A percentile compares a stretch with the other conserved stretches of the same genome.
These are phyloP conservation scores for Pungitius pungitius DNA, from an alignment of 2,113 vertebrate species.

Conservation along the genomic window DNA sequence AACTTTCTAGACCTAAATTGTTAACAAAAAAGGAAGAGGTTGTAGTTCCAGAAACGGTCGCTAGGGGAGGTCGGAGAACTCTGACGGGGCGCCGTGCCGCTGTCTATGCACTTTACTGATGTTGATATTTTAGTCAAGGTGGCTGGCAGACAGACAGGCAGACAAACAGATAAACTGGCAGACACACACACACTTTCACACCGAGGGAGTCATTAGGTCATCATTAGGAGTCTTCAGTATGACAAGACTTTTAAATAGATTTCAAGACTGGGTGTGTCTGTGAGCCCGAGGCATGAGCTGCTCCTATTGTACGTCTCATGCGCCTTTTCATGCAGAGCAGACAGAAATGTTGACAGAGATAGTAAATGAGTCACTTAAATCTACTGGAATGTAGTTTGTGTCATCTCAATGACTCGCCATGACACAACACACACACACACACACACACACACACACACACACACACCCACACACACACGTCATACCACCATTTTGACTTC, in stretches of 20 bases:
- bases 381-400: constrained; percentile 71
- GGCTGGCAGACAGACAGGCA: constrained; percentile 44
- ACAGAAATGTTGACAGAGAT: constrained; percentile 72
- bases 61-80: constrained; percentile 44
- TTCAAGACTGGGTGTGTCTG: constrained; percentile 56
- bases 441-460: constrained; percentile 44
- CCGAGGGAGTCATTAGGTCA: constrained; percentile 56
- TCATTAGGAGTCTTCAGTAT: constrained; percentile 60
- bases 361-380: constrained; percentile 66
- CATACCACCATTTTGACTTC: constrained; percentile 67
- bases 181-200: constrained; percentile 17
- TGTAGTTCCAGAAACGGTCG: constrained; percentile 28
- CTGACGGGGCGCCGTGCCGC: background rate
- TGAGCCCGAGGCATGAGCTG: constrained; percentile 29
- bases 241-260: constrained; percentile 79
- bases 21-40: background rate
- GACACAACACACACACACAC: constrained; percentile 69
- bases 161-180: constrained; percentile 24
- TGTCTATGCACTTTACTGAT: constrained; percentile 46
- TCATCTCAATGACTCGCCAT: constrained; percentile 75
- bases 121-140: constrained; percentile 66
- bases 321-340: constrained; percentile 37
- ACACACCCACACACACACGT: constrained; percentile 49
- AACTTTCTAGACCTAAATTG: background rate
- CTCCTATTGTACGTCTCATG: constrained; percentile 63